These are phyloP conservation scores for Papilio xuthus DNA, from an alignment of 1,140 invertebrate species.

Conservation along the genomic window DNA sequence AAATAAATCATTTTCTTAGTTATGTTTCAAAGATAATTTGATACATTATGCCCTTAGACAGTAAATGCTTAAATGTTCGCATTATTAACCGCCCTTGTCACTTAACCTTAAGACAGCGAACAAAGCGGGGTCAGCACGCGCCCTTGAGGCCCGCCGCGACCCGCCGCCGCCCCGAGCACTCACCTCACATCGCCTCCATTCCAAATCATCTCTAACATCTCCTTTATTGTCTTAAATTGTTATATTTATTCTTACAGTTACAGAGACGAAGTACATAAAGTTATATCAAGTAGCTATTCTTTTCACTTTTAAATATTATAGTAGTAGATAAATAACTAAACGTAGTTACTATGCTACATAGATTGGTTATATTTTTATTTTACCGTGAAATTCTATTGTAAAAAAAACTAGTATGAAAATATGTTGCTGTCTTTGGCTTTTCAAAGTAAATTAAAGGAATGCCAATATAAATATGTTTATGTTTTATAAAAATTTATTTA, in stretches of 20 bases:
- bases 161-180: neutral
- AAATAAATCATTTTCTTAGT: too few species aligned
- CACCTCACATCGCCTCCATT: neutral
- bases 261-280: neutral
- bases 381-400: too few species aligned
- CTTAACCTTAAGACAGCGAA: conserved; percentile 28
- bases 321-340: too few species aligned
- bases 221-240: conserved; percentile 7
- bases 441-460: too few species aligned
- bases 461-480: too few species aligned
- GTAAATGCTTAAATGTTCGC: neutral
- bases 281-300: too few species aligned
- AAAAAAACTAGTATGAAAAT: too few species aligned
- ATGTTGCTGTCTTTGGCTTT: too few species aligned
- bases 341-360: too few species aligned
- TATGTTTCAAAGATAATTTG: neutral
- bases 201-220: neutral
- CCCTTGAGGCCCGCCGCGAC: conserved; percentile 9
- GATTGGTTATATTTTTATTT: too few species aligned
- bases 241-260: neutral
- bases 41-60: neutral
- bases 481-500: too few species aligned
- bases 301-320: too few species aligned
- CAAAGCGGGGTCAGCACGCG: conserved; percentile 30
- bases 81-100: conserved; percentile 26